A percentile compares a stretch with the other conserved stretches of the same genome.
Conservation (phyloP, 2,113 vertebrate genomes). For the Vimba vimba region DNA sequence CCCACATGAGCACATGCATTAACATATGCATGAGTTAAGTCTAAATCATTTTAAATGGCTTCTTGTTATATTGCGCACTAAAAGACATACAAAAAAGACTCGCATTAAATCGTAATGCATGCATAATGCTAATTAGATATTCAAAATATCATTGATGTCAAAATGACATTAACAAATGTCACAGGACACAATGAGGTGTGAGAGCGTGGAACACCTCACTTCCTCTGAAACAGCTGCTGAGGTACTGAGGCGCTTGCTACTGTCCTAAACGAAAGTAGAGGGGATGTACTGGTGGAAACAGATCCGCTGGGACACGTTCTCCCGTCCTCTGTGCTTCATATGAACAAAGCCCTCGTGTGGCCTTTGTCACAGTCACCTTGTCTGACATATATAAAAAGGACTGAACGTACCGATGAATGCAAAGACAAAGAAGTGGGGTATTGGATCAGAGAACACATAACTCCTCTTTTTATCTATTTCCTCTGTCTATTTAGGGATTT, state of each 20-base stretch:
- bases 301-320: conserved; percentile 39
- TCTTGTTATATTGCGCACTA: not conserved
- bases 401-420: conserved; percentile 45
- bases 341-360: conserved; percentile 53
- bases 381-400: conserved; percentile 53
- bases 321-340: conserved; percentile 49
- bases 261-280: conserved; percentile 46
- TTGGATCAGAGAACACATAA: conserved; percentile 2
- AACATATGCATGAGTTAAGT: too few species aligned
- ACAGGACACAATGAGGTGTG: conserved; percentile 34
- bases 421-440: conserved; percentile 52
- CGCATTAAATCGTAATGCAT: not conserved
- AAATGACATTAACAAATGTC: conserved; percentile 57
- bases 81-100: not conserved
- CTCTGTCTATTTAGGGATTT: not conserved
- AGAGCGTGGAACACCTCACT: conserved; percentile 6
- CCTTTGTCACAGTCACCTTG: conserved; percentile 56
- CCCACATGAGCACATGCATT: not conserved
- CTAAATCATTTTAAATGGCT: not conserved
- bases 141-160: too few species aligned
- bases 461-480: conserved; percentile 1
- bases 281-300: conserved; percentile 33
- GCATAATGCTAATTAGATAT: conserved; percentile 11
- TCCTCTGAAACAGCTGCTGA: conserved; percentile 18
- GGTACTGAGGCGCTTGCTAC: conserved; percentile 25